A percentile compares a stretch with the other conserved stretches of the same genome.
phyloP scores from a whole-genome alignment of 1,140 invertebrate species.

The Calosoma granatense region DNA sequence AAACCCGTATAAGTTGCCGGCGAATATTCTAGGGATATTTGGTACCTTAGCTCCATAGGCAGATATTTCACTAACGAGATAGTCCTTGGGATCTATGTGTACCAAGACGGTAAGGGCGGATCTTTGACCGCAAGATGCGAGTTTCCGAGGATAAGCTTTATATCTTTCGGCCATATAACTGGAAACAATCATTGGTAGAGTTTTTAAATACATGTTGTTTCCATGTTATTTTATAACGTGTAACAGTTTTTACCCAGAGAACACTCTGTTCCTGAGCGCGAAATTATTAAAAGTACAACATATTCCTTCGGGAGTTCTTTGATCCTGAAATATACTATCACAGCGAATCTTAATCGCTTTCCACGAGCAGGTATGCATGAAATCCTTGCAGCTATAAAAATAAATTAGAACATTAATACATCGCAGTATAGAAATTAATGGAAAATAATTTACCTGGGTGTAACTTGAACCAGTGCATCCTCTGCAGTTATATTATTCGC shows the following conservation, averaged over 20 bases:
- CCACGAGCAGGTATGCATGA: background rate
- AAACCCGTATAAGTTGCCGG: no score
- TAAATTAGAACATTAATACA: background rate
- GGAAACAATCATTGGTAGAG: background rate
- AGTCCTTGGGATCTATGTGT: background rate
- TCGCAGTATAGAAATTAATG: background rate
- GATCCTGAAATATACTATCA: background rate
- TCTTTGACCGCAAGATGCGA: background rate
- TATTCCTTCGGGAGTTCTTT: background rate
- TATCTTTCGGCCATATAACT: background rate
- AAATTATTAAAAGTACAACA: constrained; percentile 5
- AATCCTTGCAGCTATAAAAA: background rate
- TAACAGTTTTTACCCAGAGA: background rate
- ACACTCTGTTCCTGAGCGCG: background rate
- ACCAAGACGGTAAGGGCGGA: background rate
- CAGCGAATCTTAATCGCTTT: background rate
- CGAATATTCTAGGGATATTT: background rate
- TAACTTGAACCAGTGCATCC: background rate
- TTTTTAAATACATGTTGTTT: background rate
- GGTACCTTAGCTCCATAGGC: background rate
- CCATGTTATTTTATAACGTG: background rate
- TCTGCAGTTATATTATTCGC: background rate
- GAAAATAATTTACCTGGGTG: background rate
- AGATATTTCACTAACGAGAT: background rate
- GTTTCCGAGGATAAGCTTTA: background rate